Evolutionary conservation across 1,140 invertebrate genomes (phyloP).

Genomic region (Hesperophylax magnus): DNA sequence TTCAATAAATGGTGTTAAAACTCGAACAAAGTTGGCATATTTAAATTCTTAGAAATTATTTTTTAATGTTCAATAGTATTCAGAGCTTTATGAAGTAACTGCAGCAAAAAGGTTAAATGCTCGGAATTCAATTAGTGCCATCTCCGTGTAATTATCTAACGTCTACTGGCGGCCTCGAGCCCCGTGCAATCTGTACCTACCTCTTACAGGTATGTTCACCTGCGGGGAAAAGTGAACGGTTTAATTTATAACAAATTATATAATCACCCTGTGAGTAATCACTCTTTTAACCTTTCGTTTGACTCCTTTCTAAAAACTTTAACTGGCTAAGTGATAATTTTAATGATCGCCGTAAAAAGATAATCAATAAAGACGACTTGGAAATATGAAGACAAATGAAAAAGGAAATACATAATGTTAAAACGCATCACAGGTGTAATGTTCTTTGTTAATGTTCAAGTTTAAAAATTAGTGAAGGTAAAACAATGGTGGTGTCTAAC

Average conservation of each 20-base stretch:
- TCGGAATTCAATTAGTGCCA: too few relatives aligned
- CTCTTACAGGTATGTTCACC: too few relatives aligned
- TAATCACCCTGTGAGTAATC: conserved; percentile 19
- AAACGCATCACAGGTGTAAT: not conserved
- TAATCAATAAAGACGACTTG: conserved; percentile 15
- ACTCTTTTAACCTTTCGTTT: conserved; percentile 22
- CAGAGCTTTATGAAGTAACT: too few relatives aligned
- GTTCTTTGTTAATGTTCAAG: not conserved
- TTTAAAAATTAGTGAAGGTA: not conserved
- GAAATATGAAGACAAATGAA: conserved; percentile 38
- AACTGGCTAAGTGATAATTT: conserved; percentile 34
- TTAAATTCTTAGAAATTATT: too few relatives aligned
- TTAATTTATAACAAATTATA: conserved; percentile 30
- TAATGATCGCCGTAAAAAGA: conserved; percentile 27
- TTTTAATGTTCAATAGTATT: too few relatives aligned
- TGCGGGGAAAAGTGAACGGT: conserved; percentile 16
- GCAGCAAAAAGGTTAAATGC: too few relatives aligned
- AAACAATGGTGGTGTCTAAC: too few relatives aligned
- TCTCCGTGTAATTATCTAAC: too few relatives aligned
- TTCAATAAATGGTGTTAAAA: too few relatives aligned
- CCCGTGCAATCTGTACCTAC: too few relatives aligned
- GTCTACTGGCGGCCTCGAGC: too few relatives aligned
- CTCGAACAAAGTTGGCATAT: too few relatives aligned
- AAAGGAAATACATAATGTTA: not conserved
- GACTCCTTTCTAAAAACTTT: conserved; percentile 34